Base-by-base conservation (phyloP, 2,888 invertebrate genomes). In the Zaprionus lineosus region DNA sequence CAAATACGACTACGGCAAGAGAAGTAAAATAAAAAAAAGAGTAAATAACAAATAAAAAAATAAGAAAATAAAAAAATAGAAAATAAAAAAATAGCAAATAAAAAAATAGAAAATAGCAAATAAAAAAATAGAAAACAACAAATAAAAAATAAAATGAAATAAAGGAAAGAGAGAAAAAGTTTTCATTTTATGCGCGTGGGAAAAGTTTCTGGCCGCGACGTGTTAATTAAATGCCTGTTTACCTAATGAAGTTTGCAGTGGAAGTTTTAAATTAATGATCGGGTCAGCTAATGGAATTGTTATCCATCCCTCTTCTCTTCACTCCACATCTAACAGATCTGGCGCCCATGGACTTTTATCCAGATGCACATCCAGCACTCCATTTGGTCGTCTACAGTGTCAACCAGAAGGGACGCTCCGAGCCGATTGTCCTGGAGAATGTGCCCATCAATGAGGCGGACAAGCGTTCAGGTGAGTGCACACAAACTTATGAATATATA, bases 391-490 rank as follows among this genome's bases (percentile, higher is more conserved):
- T 95, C 74, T 97, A 95, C 89, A 94, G 96, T 55, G 93, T 93
- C 75, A 97, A 97, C 90, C 93, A 95, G 60, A 97, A 97, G 89
- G 97, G 97, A 46, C 93, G 94, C 66, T 95, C 96, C 60, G 96
- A 96, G 81, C 93, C 94, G 77, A 93, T 94, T 60, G 91, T 96
- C 5, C 91, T 97, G 60, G 96, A 97, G 89, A 96, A 96, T 87
- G 95, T 96, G 81, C 94, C 95, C 77, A 94, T 96, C 86, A 95
- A 95, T 89, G 96, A 96, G 89, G 95, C 96, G 40, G 96, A 96
- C 75, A 95, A 94, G 88, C 93, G 95, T 87, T 94, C 95, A 90
- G 96, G 96, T 96, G 91, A 89, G 89, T 81, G 21, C 31, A 29
- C 7, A 7, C 4, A 21, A 31, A 9, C 36, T 53, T 65, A 65